Conservation (phyloP, 1,140 invertebrate species). For the Pogonomyrmex barbatus region DNA sequence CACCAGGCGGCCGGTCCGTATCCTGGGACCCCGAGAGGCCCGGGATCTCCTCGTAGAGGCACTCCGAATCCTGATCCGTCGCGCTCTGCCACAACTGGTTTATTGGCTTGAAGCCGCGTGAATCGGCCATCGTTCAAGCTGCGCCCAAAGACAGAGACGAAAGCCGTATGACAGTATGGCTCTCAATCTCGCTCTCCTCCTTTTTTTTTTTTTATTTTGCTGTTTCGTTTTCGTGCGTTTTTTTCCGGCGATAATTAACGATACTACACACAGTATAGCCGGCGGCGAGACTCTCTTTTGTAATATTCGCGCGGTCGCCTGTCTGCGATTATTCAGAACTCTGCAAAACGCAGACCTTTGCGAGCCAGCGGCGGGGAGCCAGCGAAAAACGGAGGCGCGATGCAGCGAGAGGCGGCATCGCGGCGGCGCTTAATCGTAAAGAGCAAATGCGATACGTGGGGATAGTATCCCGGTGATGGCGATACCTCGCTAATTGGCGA, state of each 20-base stretch:
- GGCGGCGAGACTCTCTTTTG: not conserved
- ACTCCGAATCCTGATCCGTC: constrained; percentile 85
- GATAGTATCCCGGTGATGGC: not conserved
- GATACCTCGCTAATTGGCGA: constrained; percentile 1
- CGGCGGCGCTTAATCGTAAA: not conserved
- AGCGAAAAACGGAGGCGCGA: not conserved
- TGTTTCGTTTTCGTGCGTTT: no score
- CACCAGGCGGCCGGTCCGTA: constrained; percentile 71
- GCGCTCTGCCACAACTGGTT: constrained; percentile 83
- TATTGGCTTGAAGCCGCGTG: constrained; percentile 85
- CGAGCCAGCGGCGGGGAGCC: not conserved
- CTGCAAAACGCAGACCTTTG: not conserved
- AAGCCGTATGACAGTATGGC: constrained; percentile 32
- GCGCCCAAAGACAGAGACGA: constrained; percentile 69
- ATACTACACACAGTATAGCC: not conserved
- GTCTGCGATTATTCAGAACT: constrained; percentile 28
- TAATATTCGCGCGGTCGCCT: not conserved
- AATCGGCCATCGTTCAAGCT: constrained; percentile 85
- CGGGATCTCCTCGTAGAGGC: constrained; percentile 85
- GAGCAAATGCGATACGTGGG: not conserved
- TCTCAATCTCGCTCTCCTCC: not conserved
- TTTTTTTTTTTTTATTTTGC: not conserved
- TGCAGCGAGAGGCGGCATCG: constrained; percentile 26
- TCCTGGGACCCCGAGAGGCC: constrained; percentile 81
- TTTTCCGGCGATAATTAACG: not conserved